A percentile compares a stretch with the other conserved stretches of the same genome.
Conservation (phyloP, 1,140 invertebrate genomes). For the Lineus longissimus region DNA sequence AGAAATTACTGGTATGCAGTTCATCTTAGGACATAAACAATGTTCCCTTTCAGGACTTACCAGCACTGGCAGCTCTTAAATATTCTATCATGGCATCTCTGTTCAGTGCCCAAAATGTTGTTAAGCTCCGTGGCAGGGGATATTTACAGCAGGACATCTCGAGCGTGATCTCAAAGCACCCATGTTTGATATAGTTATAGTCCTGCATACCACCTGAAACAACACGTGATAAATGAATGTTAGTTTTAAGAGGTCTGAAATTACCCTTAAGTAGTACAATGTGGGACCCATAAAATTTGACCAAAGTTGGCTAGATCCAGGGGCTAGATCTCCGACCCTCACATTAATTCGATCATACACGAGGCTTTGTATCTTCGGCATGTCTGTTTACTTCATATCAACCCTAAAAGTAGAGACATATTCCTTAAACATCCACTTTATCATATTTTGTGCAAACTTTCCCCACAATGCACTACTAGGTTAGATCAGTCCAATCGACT, state of each 20-base stretch:
- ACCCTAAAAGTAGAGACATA: too few relatives aligned
- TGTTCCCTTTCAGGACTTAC: slow-evolving; percentile 14
- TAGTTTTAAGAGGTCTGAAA: not conserved
- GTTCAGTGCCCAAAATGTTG: slow-evolving; percentile 91
- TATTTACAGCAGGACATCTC: slow-evolving; percentile 98
- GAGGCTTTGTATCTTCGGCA: too few relatives aligned
- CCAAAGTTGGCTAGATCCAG: too few relatives aligned
- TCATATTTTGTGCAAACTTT: too few relatives aligned
- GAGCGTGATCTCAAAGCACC: slow-evolving; percentile 95
- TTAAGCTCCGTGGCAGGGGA: slow-evolving; percentile 75
- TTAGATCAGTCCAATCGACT: too few relatives aligned
- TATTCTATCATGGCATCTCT: slow-evolving; percentile 74
- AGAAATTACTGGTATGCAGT: not conserved
- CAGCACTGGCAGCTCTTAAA: slow-evolving; percentile 69
- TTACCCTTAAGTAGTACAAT: not conserved
- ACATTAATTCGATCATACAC: too few relatives aligned
- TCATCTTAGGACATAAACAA: not conserved
- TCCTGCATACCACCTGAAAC: slow-evolving; percentile 83
- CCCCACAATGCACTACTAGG: too few relatives aligned
- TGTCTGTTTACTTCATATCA: too few relatives aligned
- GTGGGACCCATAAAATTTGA: not conserved
- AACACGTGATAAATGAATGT: not conserved
- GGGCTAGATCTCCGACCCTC: not conserved
- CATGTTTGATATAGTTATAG: slow-evolving; percentile 94
- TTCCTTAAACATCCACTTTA: too few relatives aligned